These are phyloP conservation scores for Lycophotia porphyrea DNA, from an alignment of 2,888 invertebrate species.

Conservation along the genomic window DNA sequence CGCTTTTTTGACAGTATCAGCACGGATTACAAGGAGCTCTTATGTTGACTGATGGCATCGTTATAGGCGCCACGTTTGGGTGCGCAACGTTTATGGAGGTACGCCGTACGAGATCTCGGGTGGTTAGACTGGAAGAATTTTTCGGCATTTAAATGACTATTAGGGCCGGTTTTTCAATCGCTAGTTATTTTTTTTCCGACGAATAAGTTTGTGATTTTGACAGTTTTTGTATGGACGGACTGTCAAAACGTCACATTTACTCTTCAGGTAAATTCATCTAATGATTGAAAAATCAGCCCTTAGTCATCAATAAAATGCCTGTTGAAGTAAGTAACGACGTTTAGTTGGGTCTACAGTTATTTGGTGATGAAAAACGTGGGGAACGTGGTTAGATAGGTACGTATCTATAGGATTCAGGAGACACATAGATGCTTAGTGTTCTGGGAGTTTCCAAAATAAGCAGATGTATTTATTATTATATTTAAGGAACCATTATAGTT, in stretches of 20 bases:
- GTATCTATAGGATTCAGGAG: not conserved
- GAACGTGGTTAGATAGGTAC: not conserved
- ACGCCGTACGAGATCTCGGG: constrained; percentile 7
- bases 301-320: not conserved
- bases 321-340: not conserved
- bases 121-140: not conserved
- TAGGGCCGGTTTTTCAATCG: too few relatives aligned
- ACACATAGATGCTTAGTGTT: not conserved
- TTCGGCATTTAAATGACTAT: not conserved
- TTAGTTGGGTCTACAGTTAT: not conserved
- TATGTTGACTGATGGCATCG: constrained; percentile 74
- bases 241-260: too few relatives aligned
- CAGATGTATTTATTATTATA: not conserved
- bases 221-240: too few relatives aligned
- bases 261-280: too few relatives aligned
- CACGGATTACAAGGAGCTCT: constrained; percentile 78
- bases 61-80: constrained; percentile 76
- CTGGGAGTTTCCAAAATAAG: not conserved
- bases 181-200: too few relatives aligned
- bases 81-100: constrained; percentile 51
- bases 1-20: constrained; percentile 81
- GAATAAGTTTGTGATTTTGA: too few relatives aligned
- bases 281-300: too few relatives aligned
- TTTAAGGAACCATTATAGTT: too few relatives aligned
- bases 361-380: not conserved